These are phyloP conservation scores for Ellobium chinense DNA, from an alignment of 2,888 invertebrate genomes.

Conservation along the genomic window DNA sequence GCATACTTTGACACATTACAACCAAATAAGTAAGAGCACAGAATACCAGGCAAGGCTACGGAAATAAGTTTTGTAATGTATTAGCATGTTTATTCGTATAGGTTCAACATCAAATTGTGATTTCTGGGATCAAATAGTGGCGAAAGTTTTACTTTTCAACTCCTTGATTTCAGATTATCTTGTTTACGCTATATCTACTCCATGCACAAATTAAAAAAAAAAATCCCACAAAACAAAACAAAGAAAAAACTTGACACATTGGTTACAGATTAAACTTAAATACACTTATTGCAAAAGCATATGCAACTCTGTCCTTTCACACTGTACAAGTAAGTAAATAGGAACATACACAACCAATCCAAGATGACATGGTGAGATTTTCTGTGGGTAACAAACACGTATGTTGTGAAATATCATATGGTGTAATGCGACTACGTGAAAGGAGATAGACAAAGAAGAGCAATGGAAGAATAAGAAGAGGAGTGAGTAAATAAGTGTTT, in stretches of 20 bases:
- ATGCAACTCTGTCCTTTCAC: not conserved
- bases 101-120: constrained; percentile 9
- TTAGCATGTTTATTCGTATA: constrained; percentile 19
- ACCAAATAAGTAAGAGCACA: too few species aligned
- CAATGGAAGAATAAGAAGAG: too few species aligned
- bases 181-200: not conserved
- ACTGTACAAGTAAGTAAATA: not conserved
- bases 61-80: not conserved
- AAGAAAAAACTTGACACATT: not conserved
- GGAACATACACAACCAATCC: not conserved
- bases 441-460: too few species aligned
- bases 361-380: not conserved
- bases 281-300: not conserved
- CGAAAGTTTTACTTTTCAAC: not conserved
- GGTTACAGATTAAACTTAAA: not conserved
- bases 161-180: not conserved
- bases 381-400: not conserved
- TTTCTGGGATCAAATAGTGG: not conserved
- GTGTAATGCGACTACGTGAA: too few species aligned
- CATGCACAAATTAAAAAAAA: not conserved
- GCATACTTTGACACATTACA: too few species aligned
- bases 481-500: too few species aligned
- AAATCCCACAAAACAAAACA: not conserved
- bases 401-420: not conserved
- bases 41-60: not conserved